Conservation (phyloP, 2,113 vertebrate species). For the Dendropsophus ebraccatus region DNA sequence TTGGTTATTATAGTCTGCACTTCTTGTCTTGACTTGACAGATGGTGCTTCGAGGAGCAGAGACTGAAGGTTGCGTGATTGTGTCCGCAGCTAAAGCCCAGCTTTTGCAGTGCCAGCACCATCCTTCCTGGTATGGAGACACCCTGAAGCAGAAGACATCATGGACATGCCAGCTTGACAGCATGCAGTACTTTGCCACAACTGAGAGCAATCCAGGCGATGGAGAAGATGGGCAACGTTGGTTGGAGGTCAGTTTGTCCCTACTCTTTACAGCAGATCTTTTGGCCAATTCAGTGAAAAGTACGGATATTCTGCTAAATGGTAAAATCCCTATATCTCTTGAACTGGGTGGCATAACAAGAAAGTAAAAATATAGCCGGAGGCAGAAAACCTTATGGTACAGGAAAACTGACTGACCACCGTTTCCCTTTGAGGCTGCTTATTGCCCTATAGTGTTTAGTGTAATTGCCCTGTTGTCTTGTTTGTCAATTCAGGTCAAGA, state of each 20-base stretch:
- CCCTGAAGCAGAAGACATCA: conserved; percentile 94
- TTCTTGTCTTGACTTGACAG: conserved; percentile 65
- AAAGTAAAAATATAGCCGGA: no score
- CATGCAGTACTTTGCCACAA: conserved; percentile 99
- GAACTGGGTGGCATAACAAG: no score
- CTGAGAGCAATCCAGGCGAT: conserved; percentile 87
- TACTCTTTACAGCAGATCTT: no score
- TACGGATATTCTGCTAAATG: no score
- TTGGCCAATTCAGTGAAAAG: no score
- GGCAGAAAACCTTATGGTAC: no score
- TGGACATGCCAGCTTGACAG: conserved; percentile 96
- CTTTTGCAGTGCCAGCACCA: conserved; percentile 95
- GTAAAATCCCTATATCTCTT: no score
- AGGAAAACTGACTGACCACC: no score
- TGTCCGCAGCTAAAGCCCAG: conserved; percentile 94
- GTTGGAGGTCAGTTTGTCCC: conserved; percentile 81
- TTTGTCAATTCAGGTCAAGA: conserved; percentile 84
- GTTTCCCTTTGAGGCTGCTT: background rate
- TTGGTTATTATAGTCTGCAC: background rate
- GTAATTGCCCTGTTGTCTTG: background rate
- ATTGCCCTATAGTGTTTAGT: background rate
- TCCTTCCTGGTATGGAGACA: conserved; percentile 94
- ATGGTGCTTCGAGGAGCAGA: conserved; percentile 96
- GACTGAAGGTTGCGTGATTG: conserved; percentile 93
- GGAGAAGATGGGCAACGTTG: conserved; percentile 91